Percentiles rank a stretch among this genome's conserved stretches.
Conservation (phyloP, 2,797 vertebrate species). For the Myiotriccus ornatus region DNA sequence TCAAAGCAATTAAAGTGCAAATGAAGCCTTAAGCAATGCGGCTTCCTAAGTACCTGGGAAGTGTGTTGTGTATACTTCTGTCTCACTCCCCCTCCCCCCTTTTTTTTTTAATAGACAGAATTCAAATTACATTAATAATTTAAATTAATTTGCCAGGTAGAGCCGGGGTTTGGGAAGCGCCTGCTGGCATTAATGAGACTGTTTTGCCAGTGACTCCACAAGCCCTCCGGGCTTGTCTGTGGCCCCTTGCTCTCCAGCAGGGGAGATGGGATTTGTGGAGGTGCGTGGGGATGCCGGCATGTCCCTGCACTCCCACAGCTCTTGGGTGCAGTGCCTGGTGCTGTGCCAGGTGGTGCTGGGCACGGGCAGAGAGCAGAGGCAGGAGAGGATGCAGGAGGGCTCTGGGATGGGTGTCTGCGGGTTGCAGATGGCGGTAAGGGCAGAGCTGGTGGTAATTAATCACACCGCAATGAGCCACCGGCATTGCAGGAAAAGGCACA, state of each 20-base stretch:
- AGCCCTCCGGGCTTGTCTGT: background rate
- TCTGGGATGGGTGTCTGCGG: background rate
- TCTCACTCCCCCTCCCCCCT: background rate
- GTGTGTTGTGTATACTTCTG: background rate
- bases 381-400: background rate
- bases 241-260: fast-evolving
- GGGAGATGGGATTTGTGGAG: background rate
- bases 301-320: fast-evolving
- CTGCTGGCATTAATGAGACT: background rate
- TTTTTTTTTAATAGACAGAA: slow-evolving; percentile 4
- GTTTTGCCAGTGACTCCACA: background rate
- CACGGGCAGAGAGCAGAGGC: fast-evolving
- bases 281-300: fast-evolving
- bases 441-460: background rate
- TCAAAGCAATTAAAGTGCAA: slow-evolving; percentile 58
- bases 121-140: slow-evolving; percentile 41
- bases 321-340: background rate
- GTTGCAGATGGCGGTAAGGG: fast-evolving
- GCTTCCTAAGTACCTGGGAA: slow-evolving; percentile 38
- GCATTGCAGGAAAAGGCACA: fast-evolving
- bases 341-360: background rate
- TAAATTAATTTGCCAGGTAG: slow-evolving; percentile 15
- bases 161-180: background rate
- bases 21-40: slow-evolving; percentile 25
- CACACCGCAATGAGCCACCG: fast-evolving